A percentile compares a stretch with the other conserved stretches of the same genome.
Evolutionary conservation across 2,888 invertebrate genomes (phyloP).

Genomic region (Thecophora atra): DNA sequence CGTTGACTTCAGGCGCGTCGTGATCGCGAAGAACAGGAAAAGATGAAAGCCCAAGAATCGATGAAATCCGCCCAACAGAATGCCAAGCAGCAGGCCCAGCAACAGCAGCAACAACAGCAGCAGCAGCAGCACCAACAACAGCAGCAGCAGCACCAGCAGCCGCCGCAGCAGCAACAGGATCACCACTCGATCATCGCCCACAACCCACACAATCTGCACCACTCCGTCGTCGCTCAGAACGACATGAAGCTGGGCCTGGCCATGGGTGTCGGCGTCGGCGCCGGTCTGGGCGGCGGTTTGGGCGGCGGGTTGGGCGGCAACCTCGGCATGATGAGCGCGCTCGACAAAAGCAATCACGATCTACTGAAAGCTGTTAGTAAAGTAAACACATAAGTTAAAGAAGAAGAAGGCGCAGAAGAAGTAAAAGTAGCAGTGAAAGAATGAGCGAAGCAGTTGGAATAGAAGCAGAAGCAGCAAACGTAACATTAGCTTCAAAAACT

Average conservation of each 20-base stretch:
- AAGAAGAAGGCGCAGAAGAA: conserved; percentile 5
- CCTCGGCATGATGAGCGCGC: conserved; percentile 67
- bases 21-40: conserved; percentile 89
- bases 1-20: conserved; percentile 72
- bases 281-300: conserved; percentile 56
- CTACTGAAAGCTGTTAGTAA: conserved; percentile 67
- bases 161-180: conserved; percentile 60
- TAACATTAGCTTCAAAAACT: conserved; percentile 10
- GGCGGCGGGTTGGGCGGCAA: conserved; percentile 63
- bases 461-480: neutral
- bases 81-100: conserved; percentile 68
- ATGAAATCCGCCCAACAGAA: conserved; percentile 87
- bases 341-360: conserved; percentile 66
- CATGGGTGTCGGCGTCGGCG: conserved; percentile 61
- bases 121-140: conserved; percentile 58
- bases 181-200: conserved; percentile 65
- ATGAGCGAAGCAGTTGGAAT: neutral
- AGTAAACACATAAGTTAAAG: conserved; percentile 65
- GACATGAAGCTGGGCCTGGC: conserved; percentile 66
- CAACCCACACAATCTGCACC: conserved; percentile 66
- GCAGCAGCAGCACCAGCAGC: conserved; percentile 55
- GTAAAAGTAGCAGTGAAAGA: neutral
- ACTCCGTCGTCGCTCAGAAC: conserved; percentile 66
- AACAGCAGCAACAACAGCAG: conserved; percentile 60
- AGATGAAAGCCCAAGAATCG: conserved; percentile 90